A percentile compares a stretch with the other conserved stretches of the same genome.
These are phyloP conservation scores for Leguminivora glycinivorella DNA, from an alignment of 1,140 invertebrate genomes.

Conservation along the genomic window DNA sequence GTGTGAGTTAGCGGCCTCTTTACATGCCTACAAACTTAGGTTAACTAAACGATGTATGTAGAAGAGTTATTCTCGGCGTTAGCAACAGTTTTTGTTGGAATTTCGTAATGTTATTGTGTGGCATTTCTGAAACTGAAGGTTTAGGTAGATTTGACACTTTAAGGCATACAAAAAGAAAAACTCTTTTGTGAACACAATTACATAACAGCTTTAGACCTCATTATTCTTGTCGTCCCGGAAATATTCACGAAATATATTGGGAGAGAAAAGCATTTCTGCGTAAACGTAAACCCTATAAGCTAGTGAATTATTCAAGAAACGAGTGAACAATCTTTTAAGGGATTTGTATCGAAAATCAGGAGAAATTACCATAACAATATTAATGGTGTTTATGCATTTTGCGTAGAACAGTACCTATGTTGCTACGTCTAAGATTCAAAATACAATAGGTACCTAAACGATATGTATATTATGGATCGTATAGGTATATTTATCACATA, in stretches of 20 bases:
- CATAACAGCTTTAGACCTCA: background rate
- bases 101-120: conserved; percentile 11
- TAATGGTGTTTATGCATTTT: background rate
- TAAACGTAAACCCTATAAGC: conserved; percentile 1
- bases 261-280: background rate
- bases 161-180: background rate
- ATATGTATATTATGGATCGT: too few species aligned
- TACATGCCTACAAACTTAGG: conserved; percentile 29
- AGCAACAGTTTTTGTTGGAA: conserved; percentile 18
- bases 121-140: background rate
- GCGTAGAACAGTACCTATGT: too few species aligned
- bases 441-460: too few species aligned
- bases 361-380: background rate
- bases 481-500: too few species aligned
- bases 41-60: conserved; percentile 9
- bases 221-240: background rate
- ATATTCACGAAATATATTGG: background rate
- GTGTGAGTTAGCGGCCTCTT: conserved; percentile 46
- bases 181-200: background rate
- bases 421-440: too few species aligned
- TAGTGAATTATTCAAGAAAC: background rate
- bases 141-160: background rate
- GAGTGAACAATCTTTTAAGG: background rate
- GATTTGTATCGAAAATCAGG: background rate
- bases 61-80: conserved; percentile 21